A percentile compares a stretch with the other conserved stretches of the same genome.
Conservation (phyloP, 2,888 invertebrate species). For the Steinernema hermaphroditum region DNA sequence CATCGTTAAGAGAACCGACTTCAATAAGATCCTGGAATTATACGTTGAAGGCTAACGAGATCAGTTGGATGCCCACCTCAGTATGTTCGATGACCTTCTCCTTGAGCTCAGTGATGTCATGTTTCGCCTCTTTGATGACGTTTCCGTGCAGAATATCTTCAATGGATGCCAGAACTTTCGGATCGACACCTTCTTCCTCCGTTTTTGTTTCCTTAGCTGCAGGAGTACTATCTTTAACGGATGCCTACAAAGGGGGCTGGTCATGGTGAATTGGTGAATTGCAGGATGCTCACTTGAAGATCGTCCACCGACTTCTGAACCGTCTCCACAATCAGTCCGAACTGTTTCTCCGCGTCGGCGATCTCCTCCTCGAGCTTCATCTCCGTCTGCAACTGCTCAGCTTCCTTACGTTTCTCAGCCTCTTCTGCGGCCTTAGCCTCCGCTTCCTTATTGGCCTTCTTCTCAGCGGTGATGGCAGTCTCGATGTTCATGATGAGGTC, state of each 20-base stretch:
- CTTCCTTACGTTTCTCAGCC: slow-evolving; percentile 39
- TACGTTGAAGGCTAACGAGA: slow-evolving; percentile 22
- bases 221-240: neutral
- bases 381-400: slow-evolving; percentile 40
- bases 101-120: slow-evolving; percentile 58
- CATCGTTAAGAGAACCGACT: slow-evolving; percentile 51
- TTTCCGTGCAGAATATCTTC: slow-evolving; percentile 51
- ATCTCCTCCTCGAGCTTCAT: slow-evolving; percentile 20
- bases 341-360: slow-evolving; percentile 14
- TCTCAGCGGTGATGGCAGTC: slow-evolving; percentile 49
- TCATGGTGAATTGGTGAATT: neutral
- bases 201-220: neutral
- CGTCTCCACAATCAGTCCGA: slow-evolving; percentile 21
- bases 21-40: slow-evolving; percentile 54
- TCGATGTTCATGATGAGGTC: slow-evolving; percentile 59
- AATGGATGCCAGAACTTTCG: slow-evolving; percentile 29
- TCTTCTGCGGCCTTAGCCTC: slow-evolving; percentile 40
- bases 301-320: slow-evolving; percentile 22
- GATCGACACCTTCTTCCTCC: slow-evolving; percentile 29
- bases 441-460: slow-evolving; percentile 33
- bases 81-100: slow-evolving; percentile 62
- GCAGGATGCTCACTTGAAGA: neutral
- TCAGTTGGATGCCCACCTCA: slow-evolving; percentile 43
- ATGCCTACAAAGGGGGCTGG: neutral
- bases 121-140: slow-evolving; percentile 55